These are phyloP conservation scores for Cecropterus lyciades DNA, from an alignment of 1,140 invertebrate species.

Conservation along the genomic window DNA sequence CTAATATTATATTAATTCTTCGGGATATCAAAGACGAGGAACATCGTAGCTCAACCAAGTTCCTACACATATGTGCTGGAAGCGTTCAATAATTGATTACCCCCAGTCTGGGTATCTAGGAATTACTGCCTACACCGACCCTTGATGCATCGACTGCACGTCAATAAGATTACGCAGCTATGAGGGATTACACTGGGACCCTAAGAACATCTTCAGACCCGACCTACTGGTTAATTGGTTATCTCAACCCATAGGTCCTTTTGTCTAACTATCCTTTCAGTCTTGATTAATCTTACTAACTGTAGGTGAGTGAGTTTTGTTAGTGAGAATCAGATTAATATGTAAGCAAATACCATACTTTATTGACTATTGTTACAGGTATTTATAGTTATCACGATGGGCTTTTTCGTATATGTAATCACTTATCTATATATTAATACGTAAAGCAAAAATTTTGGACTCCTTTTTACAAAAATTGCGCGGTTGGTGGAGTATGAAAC, in stretches of 20 bases:
- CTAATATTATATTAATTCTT: no score
- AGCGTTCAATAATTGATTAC: constrained; percentile 30
- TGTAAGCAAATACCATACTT: no score
- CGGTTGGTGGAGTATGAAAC: no score
- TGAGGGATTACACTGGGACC: constrained; percentile 12
- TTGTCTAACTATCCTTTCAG: constrained; percentile 5
- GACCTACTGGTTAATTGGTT: constrained; percentile 17
- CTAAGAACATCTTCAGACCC: background rate
- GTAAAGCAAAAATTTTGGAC: no score
- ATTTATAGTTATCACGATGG: no score
- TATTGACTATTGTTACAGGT: no score
- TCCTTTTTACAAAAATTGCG: no score
- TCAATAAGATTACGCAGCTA: constrained; percentile 31
- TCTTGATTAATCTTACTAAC: no score
- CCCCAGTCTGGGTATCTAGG: constrained; percentile 23
- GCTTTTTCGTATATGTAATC: no score
- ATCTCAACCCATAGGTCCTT: background rate
- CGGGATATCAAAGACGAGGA: background rate
- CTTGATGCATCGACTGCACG: constrained; percentile 27
- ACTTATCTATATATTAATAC: no score
- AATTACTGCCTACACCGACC: constrained; percentile 19
- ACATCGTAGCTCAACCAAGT: background rate
- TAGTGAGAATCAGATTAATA: no score
- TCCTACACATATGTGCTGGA: constrained; percentile 3
- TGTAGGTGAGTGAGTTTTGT: no score